Conservation (phyloP, 1,140 invertebrate species). For the Drosophila ananassae region DNA sequence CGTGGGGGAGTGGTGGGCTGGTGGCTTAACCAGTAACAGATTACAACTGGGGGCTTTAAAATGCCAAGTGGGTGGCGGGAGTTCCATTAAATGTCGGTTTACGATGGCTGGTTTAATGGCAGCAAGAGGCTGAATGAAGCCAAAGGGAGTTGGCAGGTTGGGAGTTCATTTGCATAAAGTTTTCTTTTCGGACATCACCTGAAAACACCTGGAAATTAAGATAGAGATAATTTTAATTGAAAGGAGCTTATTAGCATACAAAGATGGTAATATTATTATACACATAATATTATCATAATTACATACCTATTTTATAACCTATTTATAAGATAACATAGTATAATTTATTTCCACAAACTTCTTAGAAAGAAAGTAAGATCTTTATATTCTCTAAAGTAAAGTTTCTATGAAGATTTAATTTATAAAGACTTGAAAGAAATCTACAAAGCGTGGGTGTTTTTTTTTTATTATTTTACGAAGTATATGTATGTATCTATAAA, state of each 20-base stretch:
- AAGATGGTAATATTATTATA: not conserved
- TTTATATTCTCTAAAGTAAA: no score
- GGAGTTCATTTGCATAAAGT: conserved; percentile 3
- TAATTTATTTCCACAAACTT: no score
- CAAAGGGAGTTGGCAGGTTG: not conserved
- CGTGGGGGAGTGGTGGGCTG: not conserved
- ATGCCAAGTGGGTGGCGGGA: conserved; percentile 32
- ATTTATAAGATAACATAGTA: no score
- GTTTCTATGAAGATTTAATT: no score
- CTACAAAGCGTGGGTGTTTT: no score
- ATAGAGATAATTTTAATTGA: not conserved
- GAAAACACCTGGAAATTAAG: not conserved
- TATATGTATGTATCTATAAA: not conserved
- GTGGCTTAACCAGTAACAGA: conserved; percentile 8
- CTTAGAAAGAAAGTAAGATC: no score
- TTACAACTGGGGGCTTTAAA: conserved; percentile 18
- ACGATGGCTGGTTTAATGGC: conserved; percentile 10
- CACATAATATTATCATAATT: no score
- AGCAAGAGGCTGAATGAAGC: not conserved
- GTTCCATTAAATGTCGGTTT: conserved; percentile 6
- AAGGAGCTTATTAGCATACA: not conserved
- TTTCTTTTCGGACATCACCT: not conserved
- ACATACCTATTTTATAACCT: no score
- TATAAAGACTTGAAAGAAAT: no score
- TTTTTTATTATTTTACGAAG: no score